Conservation (phyloP, 2,113 vertebrate genomes). For the Halcyon senegalensis region DNA sequence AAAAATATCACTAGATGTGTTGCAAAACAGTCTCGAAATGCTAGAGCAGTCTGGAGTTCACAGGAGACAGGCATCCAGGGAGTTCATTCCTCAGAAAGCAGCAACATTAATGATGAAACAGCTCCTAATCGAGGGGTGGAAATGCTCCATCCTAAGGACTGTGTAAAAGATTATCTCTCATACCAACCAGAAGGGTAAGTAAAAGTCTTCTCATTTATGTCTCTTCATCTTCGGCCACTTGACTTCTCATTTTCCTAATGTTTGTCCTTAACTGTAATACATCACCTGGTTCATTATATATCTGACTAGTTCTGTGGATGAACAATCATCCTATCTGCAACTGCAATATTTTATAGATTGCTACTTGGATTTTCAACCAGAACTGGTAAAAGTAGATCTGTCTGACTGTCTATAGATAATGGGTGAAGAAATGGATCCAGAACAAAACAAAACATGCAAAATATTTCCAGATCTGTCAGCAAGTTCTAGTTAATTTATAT, state of each 20-base stretch:
- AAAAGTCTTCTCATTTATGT: background rate
- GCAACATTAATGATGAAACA: background rate
- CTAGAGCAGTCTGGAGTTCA: background rate
- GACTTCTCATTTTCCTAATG: background rate
- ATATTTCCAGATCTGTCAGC: background rate
- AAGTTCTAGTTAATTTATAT: background rate
- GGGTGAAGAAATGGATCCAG: background rate
- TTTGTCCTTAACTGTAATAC: background rate
- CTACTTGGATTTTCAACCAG: background rate
- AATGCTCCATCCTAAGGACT: background rate
- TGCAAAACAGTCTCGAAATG: background rate
- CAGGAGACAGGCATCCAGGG: background rate
- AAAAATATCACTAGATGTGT: background rate
- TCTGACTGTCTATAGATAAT: background rate
- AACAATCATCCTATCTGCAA: background rate
- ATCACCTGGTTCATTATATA: background rate
- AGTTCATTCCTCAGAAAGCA: background rate
- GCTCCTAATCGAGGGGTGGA: background rate
- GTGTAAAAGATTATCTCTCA: background rate
- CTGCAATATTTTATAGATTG: background rate
- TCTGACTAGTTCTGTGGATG: background rate
- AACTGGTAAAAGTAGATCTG: background rate
- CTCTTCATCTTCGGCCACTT: background rate
- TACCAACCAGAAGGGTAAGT: background rate
- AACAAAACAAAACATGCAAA: background rate